Base-by-base conservation (phyloP, 1,140 invertebrate species). In the Sminthurinus signatus region DNA sequence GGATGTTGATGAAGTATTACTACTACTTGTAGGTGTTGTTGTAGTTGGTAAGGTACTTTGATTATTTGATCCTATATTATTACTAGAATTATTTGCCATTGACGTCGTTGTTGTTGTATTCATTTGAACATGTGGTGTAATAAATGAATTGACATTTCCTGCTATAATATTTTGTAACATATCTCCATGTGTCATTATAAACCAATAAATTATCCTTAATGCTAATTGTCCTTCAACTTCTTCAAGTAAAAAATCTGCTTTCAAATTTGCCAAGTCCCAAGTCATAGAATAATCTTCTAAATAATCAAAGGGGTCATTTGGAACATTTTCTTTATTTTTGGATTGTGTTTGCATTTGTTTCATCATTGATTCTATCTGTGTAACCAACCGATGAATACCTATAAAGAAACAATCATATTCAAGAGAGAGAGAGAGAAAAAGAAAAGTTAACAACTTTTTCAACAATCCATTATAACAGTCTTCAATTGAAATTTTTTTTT, bases 321-420 rank as follows among this genome's bases (percentile, higher is more conserved):
- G 31, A n/a, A 42, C 29, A 36, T 25, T 4, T 42, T 63, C 55
- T 51, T 57, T 57, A 25, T 36, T 58, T 51, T 27, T 58, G 2
- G 51, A 23, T 28, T 69, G 56, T 2, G 48, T 32, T 51, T 65
- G 31, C 25, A 64, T 65, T 55, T 69, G 67, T 39, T 61, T 64
- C 67, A 69, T 65, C 67, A 69, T 66, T 48, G 70, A 72, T 36
- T 69, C 70, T 23, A 69, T 65, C 48, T 72, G 70, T 25, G 67
- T 60, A 31, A 69, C 50, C 17, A 72, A 57, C 3, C 70, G 61
- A 65, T 72, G 67, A 62, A 72, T 32, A 29, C n/a, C n/a, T n/a
- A n/a, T n/a, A n/a, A n/a, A n/a, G n/a, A n/a, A n/a, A n/a, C n/a
- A n/a, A n/a, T n/a, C n/a, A n/a, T n/a, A n/a, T n/a, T n/a, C n/a